Percentiles rank a stretch among this genome's conserved stretches.
phyloP scores from a whole-genome alignment of 2,888 invertebrate genomes.

The Tineola bisselliella region DNA sequence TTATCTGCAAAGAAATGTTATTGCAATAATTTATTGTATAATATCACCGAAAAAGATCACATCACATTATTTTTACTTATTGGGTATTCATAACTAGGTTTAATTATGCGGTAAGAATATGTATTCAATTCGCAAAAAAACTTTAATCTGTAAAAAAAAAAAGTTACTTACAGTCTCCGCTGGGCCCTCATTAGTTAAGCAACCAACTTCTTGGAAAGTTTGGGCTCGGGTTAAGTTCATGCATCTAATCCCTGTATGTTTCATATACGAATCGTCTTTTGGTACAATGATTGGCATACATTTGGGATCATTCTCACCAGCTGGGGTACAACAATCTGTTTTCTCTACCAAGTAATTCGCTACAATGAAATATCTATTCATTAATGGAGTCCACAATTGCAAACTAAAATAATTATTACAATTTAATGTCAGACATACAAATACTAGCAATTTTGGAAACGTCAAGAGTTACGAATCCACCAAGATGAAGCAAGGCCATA shows the following conservation, averaged over 20 bases:
- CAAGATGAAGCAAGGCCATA: constrained; percentile 8
- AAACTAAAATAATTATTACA: no score
- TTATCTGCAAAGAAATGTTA: constrained; percentile 4
- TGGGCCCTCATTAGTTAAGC: constrained; percentile 10
- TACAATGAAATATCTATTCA: background rate
- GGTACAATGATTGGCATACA: constrained; percentile 21
- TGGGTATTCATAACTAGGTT: no score
- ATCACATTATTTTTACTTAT: background rate
- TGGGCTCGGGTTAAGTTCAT: constrained; percentile 10
- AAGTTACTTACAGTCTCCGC: constrained; percentile 9
- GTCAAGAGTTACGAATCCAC: constrained; percentile 9
- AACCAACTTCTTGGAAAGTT: constrained; percentile 14
- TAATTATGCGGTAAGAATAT: no score
- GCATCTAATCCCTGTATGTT: constrained; percentile 9
- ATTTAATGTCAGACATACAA: no score
- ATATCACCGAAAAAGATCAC: background rate
- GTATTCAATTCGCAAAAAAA: no score
- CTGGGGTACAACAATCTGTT: constrained; percentile 20
- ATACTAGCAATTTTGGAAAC: constrained; percentile 6
- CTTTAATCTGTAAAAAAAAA: no score
- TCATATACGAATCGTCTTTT: constrained; percentile 13
- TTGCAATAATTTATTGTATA: background rate
- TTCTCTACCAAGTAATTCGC: constrained; percentile 1
- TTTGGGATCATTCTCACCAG: constrained; percentile 23
- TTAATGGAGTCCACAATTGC: no score